Base-by-base conservation (phyloP, 2,888 invertebrate genomes). In the Eupithecia abbreviata region DNA sequence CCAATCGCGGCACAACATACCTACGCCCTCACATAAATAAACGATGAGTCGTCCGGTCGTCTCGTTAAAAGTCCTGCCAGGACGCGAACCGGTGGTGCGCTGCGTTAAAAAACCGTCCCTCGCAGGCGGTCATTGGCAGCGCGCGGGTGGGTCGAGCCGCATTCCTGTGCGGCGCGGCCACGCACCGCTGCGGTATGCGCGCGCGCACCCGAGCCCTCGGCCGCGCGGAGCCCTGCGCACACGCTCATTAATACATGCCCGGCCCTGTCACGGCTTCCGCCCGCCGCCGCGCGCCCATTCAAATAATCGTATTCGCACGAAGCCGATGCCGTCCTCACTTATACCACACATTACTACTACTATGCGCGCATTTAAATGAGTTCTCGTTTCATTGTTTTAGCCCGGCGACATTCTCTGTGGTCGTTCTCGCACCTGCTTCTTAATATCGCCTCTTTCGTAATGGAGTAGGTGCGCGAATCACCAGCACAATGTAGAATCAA, bases 71-170 rank as follows among this genome's bases (percentile, higher is more conserved):
- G 87, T 90, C 90, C 90, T 89, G 90, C 86, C 89, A 89, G 91
- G 92, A 91, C 88, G 89, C 86, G 88, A 18, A 90, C 87, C 90
- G 88, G 86, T 90, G 90, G 87, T 88, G 84, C 89, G 67, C 41
- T 68, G 87, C 90, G 88, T 90, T 90, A 92, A 93, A 93, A 93
- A 92, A 93, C 85, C 89, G 92, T 92, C 93, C 93, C 92, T 91
- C 86, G 88, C 90, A 89, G 89, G 92, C 94, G 94, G 94, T 94
- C 94, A 93, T 93, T 94, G 94, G 93, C 94, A 92, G 94, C 93
- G 92, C 92, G 91, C 89, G 90, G 92, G 92, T 68, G 67, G 43
- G 66, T 89, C 91, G 91, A 90, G 87, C 93, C 92, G 91, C 94
- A 94, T 94, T 94, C 94, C 93, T 93, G 93, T 92, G 91, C 91